phyloP scores from a whole-genome alignment of 2,888 invertebrate genomes.

The Synanthedon vespiformis region DNA sequence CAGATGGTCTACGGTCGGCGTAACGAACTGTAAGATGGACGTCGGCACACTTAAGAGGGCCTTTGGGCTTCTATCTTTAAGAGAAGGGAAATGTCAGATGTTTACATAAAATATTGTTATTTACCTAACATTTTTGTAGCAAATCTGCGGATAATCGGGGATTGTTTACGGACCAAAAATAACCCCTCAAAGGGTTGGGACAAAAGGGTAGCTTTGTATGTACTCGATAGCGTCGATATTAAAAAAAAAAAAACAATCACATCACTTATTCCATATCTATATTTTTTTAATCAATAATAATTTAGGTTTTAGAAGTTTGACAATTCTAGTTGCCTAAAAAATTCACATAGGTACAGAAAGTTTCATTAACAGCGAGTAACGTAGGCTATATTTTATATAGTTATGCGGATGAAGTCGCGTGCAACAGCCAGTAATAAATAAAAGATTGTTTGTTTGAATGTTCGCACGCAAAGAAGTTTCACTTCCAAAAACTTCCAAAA shows the following conservation, averaged over 20 bases:
- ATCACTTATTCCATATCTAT: background rate
- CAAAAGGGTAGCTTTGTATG: slow-evolving; percentile 4
- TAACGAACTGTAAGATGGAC: slow-evolving; percentile 57
- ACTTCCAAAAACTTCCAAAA: too few relatives aligned
- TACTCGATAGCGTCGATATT: background rate
- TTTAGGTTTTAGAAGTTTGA: too few relatives aligned
- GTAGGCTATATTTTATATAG: too few relatives aligned
- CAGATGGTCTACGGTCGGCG: slow-evolving; percentile 49
- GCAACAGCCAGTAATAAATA: too few relatives aligned
- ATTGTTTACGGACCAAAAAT: slow-evolving; percentile 46
- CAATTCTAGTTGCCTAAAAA: too few relatives aligned
- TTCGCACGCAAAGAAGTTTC: too few relatives aligned
- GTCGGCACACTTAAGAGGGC: slow-evolving; percentile 33
- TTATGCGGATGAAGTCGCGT: too few relatives aligned
- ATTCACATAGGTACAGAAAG: too few relatives aligned
- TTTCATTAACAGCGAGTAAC: too few relatives aligned
- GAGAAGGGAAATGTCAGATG: slow-evolving; percentile 24
- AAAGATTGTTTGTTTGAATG: too few relatives aligned
- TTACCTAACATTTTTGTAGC: slow-evolving; percentile 59
- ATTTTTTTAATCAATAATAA: too few relatives aligned
- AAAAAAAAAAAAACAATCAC: background rate
- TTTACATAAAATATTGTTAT: slow-evolving; percentile 64
- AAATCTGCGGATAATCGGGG: slow-evolving; percentile 58
- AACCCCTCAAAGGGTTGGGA: slow-evolving; percentile 22
- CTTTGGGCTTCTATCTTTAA: slow-evolving; percentile 26